Evolutionary conservation across 64 coral and sea anemone species (phyloP).

Genomic region (Platygyra sinensis): DNA sequence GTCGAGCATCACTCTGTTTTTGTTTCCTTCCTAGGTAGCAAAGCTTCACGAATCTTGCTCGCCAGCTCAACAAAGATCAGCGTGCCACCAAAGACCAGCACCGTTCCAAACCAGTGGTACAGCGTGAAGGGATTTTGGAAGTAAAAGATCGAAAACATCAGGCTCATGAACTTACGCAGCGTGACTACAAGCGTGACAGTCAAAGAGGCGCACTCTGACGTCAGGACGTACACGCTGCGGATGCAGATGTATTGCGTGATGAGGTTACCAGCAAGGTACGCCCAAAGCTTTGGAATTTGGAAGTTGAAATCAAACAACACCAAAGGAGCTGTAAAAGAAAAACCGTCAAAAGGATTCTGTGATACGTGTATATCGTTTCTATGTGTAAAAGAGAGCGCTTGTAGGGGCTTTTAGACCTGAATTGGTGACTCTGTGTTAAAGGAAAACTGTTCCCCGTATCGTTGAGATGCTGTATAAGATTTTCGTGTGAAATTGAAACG

Average conservation of each 20-base stretch:
- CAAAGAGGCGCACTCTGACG: conserved; percentile 87
- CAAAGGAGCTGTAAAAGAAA: conserved; percentile 70
- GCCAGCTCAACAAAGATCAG: conserved; percentile 83
- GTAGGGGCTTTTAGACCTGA: too few relatives aligned
- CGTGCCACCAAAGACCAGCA: conserved; percentile 79
- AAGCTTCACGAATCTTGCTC: conserved; percentile 65
- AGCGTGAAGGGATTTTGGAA: conserved; percentile 89
- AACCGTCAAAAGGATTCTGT: background rate
- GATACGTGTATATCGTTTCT: too few relatives aligned
- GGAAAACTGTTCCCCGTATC: too few relatives aligned
- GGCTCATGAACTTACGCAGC: conserved; percentile 91
- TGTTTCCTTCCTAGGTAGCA: conserved; percentile 43
- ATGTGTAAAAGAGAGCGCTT: too few relatives aligned
- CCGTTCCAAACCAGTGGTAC: conserved; percentile 92
- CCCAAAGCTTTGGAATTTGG: conserved; percentile 83
- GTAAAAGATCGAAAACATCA: conserved; percentile 89
- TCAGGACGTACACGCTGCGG: conserved; percentile 84
- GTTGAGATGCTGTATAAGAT: too few relatives aligned
- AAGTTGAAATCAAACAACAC: conserved; percentile 45
- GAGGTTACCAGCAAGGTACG: conserved; percentile 80
- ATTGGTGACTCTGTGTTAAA: too few relatives aligned
- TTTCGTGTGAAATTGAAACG: too few relatives aligned
- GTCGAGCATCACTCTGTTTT: conserved; percentile 62
- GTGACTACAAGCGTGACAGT: conserved; percentile 95
- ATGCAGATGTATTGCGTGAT: conserved; percentile 92